These are phyloP conservation scores for Nothobranchius kuhntae DNA, from an alignment of 2,113 vertebrate species.

Conservation along the genomic window DNA sequence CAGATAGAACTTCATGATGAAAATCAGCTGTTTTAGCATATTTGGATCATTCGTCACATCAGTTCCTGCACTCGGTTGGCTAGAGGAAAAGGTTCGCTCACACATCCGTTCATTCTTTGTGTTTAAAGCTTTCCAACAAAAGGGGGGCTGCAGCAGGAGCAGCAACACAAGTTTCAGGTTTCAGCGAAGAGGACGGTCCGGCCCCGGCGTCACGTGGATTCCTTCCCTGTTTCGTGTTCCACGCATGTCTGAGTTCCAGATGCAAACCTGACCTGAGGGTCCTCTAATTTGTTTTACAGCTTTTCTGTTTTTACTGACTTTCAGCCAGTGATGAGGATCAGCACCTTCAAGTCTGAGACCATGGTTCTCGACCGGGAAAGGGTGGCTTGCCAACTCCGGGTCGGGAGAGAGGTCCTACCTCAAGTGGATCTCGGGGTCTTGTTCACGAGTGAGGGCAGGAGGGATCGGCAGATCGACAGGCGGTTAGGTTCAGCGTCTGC, in stretches of 20 bases:
- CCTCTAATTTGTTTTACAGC: not conserved
- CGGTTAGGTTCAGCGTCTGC: too few species aligned
- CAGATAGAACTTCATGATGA: constrained; percentile 22
- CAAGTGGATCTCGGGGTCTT: too few species aligned
- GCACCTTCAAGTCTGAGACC: too few species aligned
- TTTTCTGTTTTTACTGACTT: too few species aligned
- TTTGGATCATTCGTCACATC: constrained; percentile 40
- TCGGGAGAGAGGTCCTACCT: too few species aligned
- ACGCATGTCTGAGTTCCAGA: constrained; percentile 23
- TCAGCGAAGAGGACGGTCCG: constrained; percentile 48
- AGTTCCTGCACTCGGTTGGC: constrained; percentile 41
- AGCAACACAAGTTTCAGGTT: constrained; percentile 57
- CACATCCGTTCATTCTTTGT: constrained; percentile 54
- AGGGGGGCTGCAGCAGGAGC: constrained; percentile 28
- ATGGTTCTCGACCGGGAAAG: too few species aligned
- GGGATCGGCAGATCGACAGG: too few species aligned
- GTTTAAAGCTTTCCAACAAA: constrained; percentile 60
- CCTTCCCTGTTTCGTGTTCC: constrained; percentile 68
- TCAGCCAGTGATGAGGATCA: too few species aligned
- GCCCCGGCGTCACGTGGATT: constrained; percentile 47
- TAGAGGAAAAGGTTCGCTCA: constrained; percentile 17
- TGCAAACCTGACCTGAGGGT: constrained; percentile 20
- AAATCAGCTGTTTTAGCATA: constrained; percentile 49
- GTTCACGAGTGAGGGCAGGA: too few species aligned
- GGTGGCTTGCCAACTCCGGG: too few species aligned